Base-by-base conservation (phyloP, 2,113 vertebrate genomes). In the Podarcis raffonei region DNA sequence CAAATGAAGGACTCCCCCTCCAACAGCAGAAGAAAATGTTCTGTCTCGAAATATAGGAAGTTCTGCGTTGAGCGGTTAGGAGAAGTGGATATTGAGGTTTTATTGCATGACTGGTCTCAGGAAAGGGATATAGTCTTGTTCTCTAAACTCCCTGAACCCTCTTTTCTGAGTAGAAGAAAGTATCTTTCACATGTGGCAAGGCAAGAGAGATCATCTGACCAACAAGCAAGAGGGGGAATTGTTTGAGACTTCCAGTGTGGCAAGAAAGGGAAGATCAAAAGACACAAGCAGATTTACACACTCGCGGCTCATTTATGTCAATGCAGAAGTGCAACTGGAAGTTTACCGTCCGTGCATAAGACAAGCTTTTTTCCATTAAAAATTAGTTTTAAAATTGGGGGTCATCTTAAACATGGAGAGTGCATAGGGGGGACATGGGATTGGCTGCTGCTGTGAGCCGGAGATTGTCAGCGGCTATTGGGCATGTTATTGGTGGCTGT, bases 41-140 rank as follows among this genome's bases (percentile, higher is more conserved):
- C 32, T 77, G 59, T 62, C 59, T 18, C 0, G 16, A 62, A 62
- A 62, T 62, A 62, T 20, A 62, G 59, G 13, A 62, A 62, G 59
- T 62, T 5, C 59, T 62, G 16, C 2, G 32, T 76, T 32, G 27
- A 13, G 16, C 16, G 39, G 25, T 69, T 30, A 42, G 66, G 27
- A 39, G 18, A 81, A 81, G 69, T 72, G 48, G 32, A 74, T 72
- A 39, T 39, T 87, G 78, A 39, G 78, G 68, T 42, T 87, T 87
- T 59, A n/a, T 81, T 81, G 78, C 78, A 7, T 59, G 66, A 74
- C 20, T 6, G 35, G n/a, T 18, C 69, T 30, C 7, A 37, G 25
- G 65, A 79, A 59, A 53, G 48, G 7, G 65, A 30, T 39, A 23
- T 77, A 65, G 22, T 72, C 32, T 12, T 80, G 27, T 65, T 81